phyloP scores from a whole-genome alignment of 2,797 vertebrate genomes.

The Xiphorhynchus erythropygius region DNA sequence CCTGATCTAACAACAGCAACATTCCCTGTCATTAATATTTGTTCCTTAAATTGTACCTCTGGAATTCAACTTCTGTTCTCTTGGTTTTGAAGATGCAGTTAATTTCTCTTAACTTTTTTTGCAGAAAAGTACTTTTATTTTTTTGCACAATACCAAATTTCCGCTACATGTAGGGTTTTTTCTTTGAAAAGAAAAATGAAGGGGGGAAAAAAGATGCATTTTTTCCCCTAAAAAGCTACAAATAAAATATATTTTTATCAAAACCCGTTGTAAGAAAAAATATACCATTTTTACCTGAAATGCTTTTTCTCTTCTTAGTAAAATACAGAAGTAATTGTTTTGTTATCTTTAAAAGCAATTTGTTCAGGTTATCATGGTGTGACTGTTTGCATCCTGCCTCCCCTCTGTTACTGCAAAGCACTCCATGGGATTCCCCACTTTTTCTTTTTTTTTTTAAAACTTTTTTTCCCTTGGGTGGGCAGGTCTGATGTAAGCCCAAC shows the following conservation, averaged over 20 bases:
- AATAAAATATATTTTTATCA: neutral
- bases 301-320: neutral
- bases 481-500: neutral
- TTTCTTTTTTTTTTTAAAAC: neutral
- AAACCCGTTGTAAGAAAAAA: neutral
- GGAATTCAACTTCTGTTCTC: neutral
- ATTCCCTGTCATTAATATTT: neutral
- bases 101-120: neutral
- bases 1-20: neutral
- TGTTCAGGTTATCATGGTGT: neutral
- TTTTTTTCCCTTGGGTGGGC: neutral
- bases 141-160: neutral
- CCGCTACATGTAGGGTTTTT: neutral
- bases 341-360: neutral
- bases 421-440: neutral
- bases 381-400: neutral
- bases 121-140: fast-evolving
- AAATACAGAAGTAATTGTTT: neutral
- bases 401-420: neutral
- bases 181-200: neutral
- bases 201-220: neutral
- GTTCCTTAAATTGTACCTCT: neutral
- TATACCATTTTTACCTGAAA: neutral
- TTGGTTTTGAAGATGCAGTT: neutral
- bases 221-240: neutral